Percentiles rank a stretch among this genome's conserved stretches.
Evolutionary conservation across 1,140 invertebrate genomes (phyloP).

Genomic region (Danaus melanippus): DNA sequence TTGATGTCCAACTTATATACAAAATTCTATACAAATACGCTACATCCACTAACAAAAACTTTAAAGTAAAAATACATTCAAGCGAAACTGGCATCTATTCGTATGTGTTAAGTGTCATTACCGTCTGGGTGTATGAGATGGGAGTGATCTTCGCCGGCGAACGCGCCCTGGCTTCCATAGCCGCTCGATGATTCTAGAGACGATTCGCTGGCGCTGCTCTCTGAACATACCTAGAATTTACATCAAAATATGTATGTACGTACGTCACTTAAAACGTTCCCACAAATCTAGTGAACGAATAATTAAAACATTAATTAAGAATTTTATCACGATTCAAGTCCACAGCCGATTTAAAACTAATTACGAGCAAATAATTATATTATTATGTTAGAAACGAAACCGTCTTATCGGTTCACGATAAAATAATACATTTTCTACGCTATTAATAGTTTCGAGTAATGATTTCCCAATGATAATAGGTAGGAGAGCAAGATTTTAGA

Average conservation of each 20-base stretch:
- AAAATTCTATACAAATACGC: conserved; percentile 9
- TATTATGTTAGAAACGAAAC: too few species aligned
- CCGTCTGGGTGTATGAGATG: conserved; percentile 48
- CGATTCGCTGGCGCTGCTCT: conserved; percentile 81
- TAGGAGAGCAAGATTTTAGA: too few species aligned
- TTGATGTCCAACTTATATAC: not conserved
- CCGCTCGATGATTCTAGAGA: conserved; percentile 84
- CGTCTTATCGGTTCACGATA: too few species aligned
- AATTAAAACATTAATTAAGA: too few species aligned
- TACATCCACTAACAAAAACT: not conserved
- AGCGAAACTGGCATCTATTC: conserved; percentile 1
- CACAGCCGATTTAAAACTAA: too few species aligned
- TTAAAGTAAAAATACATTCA: conserved; percentile 12
- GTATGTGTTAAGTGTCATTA: conserved; percentile 14
- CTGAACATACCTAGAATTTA: conserved; percentile 64
- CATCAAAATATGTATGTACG: not conserved
- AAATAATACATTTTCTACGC: too few species aligned
- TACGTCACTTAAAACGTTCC: too few species aligned
- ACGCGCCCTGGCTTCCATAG: conserved; percentile 81
- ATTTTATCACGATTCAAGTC: too few species aligned
- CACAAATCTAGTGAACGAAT: too few species aligned
- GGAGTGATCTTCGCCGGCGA: conserved; percentile 57
- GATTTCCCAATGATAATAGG: too few species aligned
- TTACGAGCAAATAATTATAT: too few species aligned
- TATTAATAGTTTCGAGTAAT: too few species aligned